Evolutionary conservation across 2,113 vertebrate genomes (phyloP).

Genomic region (Triplophysa dalaica): DNA sequence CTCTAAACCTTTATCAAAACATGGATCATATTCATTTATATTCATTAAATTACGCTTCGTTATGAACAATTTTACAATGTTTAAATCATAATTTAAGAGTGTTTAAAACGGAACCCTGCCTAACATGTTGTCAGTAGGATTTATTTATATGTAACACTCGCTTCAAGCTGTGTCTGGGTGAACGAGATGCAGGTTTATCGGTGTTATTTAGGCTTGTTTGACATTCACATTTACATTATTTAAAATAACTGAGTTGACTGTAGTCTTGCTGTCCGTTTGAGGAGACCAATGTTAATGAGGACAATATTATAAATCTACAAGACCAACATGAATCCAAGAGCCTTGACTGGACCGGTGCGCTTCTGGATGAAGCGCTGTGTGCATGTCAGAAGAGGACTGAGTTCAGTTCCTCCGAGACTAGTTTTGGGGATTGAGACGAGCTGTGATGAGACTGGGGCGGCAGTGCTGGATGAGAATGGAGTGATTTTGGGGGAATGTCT

Average conservation of each 20-base stretch:
- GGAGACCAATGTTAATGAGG: not conserved
- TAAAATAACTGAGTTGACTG: not conserved
- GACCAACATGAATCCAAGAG: not conserved
- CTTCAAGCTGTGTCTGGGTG: not conserved
- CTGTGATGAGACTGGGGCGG: constrained; percentile 95
- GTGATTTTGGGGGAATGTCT: constrained; percentile 85
- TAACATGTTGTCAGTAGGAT: not conserved
- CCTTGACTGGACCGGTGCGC: not conserved
- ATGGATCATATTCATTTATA: not conserved
- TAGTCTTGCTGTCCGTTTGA: not conserved
- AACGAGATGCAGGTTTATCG: not conserved
- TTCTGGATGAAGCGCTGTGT: not conserved
- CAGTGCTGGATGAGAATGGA: constrained; percentile 87
- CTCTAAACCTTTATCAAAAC: too few relatives aligned
- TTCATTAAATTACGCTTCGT: not conserved
- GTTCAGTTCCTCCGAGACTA: constrained; percentile 55
- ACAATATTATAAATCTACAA: too few relatives aligned
- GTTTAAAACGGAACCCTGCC: not conserved
- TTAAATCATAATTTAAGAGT: not conserved
- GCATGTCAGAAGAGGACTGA: not conserved
- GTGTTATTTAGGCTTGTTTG: not conserved
- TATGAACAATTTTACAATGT: not conserved
- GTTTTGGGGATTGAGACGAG: constrained; percentile 94
- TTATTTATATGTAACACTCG: constrained; percentile 12
- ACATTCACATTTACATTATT: not conserved